Evolutionary conservation across 2,797 vertebrate species (phyloP).

Genomic region (Ambastaia sidthimunki): DNA sequence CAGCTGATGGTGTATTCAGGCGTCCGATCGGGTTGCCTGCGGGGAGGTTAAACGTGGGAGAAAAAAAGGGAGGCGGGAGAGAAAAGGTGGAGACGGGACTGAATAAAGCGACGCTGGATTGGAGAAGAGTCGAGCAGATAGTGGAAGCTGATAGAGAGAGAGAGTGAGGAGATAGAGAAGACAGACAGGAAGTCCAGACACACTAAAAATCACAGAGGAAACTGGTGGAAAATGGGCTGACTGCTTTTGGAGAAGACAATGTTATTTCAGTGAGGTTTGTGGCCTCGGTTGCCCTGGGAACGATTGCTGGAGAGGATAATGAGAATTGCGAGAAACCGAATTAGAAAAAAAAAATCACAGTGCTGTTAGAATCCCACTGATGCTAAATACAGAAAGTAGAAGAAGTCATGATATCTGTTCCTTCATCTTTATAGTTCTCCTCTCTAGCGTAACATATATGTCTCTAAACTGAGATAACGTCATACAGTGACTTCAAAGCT

Average conservation of each 20-base stretch:
- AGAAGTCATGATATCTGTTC: constrained; percentile 47
- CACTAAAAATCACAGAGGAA: constrained; percentile 8
- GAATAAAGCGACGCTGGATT: constrained; percentile 23
- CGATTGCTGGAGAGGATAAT: constrained; percentile 19
- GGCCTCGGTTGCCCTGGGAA: neutral
- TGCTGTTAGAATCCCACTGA: constrained; percentile 27
- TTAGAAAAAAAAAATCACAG: constrained; percentile 43
- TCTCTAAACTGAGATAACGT: constrained; percentile 13
- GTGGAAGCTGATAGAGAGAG: constrained; percentile 36
- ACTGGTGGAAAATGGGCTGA: constrained; percentile 23
- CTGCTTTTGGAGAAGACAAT: constrained; percentile 20
- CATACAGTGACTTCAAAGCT: constrained; percentile 57
- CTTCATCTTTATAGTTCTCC: constrained; percentile 46
- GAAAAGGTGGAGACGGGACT: constrained; percentile 12
- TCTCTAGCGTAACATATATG: constrained; percentile 25
- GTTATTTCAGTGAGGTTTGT: neutral
- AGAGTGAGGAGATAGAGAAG: constrained; percentile 1
- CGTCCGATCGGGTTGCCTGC: constrained; percentile 61
- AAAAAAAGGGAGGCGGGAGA: neutral
- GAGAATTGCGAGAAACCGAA: constrained; percentile 35
- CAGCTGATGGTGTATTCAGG: constrained; percentile 79
- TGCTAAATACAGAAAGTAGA: constrained; percentile 37
- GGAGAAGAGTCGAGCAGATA: constrained; percentile 15
- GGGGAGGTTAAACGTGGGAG: constrained; percentile 41
- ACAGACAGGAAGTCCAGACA: neutral